Base-by-base conservation (phyloP, 2,113 vertebrate species). In the Ploceus nigricollis region DNA sequence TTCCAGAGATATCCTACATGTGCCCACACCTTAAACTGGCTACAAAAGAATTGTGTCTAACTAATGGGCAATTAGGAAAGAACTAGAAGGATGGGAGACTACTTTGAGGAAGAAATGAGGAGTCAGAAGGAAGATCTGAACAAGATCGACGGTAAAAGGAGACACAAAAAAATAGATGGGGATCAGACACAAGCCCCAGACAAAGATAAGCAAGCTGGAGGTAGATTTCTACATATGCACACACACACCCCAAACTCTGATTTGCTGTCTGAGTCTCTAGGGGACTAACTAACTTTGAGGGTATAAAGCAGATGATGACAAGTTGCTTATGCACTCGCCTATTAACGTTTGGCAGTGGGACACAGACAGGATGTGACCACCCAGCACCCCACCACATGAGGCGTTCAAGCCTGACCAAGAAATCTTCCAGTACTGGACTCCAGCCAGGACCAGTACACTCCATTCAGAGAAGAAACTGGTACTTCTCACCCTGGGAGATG, bases 381-480 rank as follows among this genome's bases (percentile, higher is more conserved):
- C 48, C 77, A 82, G 76, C 24, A 70, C 18, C 22, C 35, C 57
- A 58, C 5, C 3, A 4, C 45, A 63, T 0, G 2, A 27, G n/a
- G 50, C n/a, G 30, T 71, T 60, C 11, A 4, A 65, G n/a, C 31
- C 48, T 4, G 4, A 35, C 11, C 15, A 82, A 53, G 45, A 71
- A n/a, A 56, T 48, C 57, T 72, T 69, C 37, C 19, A 56, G 61
- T 0, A 0, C n/a, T 45, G 53, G 61, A 53, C 44, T 61, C 66
- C 72, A 87, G 60, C 51, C 64, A 77, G 72, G 56, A 77, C 72
- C 87, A 85, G 35, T 35, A 69, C 57, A 39, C 87, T 82, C 70
- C 37, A 89, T 72, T 82, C 82, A 88, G 33, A 85, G 70, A 69
- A 90, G 70, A 91, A 93, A 87, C 58, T 66, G 47, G 90, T 93